Percentiles rank a stretch among this genome's conserved stretches.
phyloP scores from a whole-genome alignment of 2,888 invertebrate species.

The Stenolophus ochropezus region DNA sequence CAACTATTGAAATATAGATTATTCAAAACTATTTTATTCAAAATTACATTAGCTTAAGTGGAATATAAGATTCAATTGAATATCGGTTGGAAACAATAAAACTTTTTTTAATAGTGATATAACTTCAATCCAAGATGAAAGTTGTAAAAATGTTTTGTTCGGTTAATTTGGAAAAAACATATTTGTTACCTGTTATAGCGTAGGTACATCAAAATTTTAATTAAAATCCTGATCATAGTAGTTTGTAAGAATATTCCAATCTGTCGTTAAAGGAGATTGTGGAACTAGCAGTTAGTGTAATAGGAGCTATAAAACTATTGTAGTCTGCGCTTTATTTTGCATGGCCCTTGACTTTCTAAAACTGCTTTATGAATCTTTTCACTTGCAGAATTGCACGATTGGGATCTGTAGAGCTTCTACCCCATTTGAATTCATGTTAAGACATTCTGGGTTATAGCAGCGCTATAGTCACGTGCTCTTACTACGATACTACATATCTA shows the following conservation, averaged over 20 bases:
- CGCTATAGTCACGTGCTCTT: not conserved
- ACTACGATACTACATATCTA: not conserved
- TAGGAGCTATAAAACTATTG: slow-evolving; percentile 16
- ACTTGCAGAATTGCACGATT: slow-evolving; percentile 16
- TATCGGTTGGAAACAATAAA: too few relatives aligned
- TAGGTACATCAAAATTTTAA: not conserved
- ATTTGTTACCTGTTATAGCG: not conserved
- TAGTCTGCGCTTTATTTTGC: slow-evolving; percentile 33
- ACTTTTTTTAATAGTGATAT: too few relatives aligned
- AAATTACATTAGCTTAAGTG: too few relatives aligned
- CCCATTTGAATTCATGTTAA: slow-evolving; percentile 24
- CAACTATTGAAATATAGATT: too few relatives aligned
- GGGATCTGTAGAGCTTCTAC: slow-evolving; percentile 17
- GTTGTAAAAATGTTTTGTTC: not conserved
- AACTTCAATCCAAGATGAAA: too few relatives aligned
- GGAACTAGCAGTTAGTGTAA: not conserved
- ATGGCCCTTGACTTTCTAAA: slow-evolving; percentile 38
- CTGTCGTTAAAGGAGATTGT: slow-evolving; percentile 7
- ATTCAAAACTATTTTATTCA: too few relatives aligned
- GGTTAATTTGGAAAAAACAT: not conserved
- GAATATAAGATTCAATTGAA: too few relatives aligned
- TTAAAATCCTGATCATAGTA: not conserved
- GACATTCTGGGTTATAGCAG: slow-evolving; percentile 4
- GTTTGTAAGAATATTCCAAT: not conserved
- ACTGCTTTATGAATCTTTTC: slow-evolving; percentile 41